Evolutionary conservation across 1,140 invertebrate species (phyloP).

Genomic region (Cataglyphis hispanica): DNA sequence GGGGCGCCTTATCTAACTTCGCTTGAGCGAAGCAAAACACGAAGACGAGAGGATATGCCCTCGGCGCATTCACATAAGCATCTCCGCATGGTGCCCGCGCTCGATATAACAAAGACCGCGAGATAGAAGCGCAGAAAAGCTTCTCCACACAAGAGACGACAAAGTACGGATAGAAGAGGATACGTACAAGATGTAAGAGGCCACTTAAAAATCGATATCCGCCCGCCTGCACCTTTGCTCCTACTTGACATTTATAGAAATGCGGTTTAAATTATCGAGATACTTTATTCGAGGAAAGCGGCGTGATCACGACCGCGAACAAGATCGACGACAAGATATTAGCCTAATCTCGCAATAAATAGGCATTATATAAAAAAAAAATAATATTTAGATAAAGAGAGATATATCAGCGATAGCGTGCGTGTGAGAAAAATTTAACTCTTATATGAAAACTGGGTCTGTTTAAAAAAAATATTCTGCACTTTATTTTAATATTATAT

Average conservation of each 20-base stretch:
- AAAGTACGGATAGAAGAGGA: constrained; percentile 19
- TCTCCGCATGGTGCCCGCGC: neutral
- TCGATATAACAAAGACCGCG: constrained; percentile 38
- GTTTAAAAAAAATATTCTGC: neutral
- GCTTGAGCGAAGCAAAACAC: constrained; percentile 71
- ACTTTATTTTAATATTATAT: too few relatives aligned
- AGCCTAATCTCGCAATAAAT: neutral
- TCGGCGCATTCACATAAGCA: constrained; percentile 28
- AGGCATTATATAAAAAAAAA: neutral
- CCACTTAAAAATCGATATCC: constrained; percentile 61
- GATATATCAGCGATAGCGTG: neutral
- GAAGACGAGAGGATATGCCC: constrained; percentile 48
- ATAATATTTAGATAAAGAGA: neutral
- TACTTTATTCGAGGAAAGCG: neutral
- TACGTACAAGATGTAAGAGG: constrained; percentile 48
- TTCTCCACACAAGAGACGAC: constrained; percentile 20
- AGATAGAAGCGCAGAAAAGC: constrained; percentile 8
- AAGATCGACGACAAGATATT: neutral
- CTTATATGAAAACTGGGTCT: neutral
- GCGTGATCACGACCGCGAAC: neutral
- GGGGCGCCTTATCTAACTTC: constrained; percentile 69
- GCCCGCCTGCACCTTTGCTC: neutral
- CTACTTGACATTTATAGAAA: constrained; percentile 22
- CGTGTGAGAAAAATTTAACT: neutral
- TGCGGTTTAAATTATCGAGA: constrained; percentile 12